A percentile compares a stretch with the other conserved stretches of the same genome.
phyloP scores from a whole-genome alignment of 2,888 invertebrate species.

The Cremastinae sp. region DNA sequence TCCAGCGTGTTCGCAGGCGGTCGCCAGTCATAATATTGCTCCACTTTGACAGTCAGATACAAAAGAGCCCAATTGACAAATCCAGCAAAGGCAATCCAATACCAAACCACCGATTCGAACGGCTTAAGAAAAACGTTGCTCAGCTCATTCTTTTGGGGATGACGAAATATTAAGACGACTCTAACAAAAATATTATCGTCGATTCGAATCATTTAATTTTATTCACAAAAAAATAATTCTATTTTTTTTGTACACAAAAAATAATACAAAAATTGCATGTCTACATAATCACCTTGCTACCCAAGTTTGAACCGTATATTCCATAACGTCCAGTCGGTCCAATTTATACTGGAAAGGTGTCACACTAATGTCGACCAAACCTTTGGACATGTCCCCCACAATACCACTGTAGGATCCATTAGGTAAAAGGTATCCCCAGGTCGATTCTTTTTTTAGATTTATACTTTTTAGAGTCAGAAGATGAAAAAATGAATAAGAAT shows the following conservation, averaged over 20 bases:
- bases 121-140: constrained; percentile 86
- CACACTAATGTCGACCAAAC: constrained; percentile 85
- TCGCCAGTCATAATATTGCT: constrained; percentile 59
- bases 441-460: constrained; percentile 65
- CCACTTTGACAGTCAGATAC: constrained; percentile 65
- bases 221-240: background rate
- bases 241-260: background rate
- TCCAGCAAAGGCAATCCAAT: constrained; percentile 81
- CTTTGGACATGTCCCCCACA: constrained; percentile 72
- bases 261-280: background rate
- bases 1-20: constrained; percentile 56
- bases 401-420: constrained; percentile 73
- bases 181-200: too few relatives aligned
- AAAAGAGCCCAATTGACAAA: constrained; percentile 67
- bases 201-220: background rate
- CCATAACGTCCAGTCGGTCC: constrained; percentile 83
- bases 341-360: constrained; percentile 85
- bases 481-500: background rate
- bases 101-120: constrained; percentile 82
- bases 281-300: constrained; percentile 83
- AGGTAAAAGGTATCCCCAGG: constrained; percentile 72
- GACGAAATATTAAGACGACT: constrained; percentile 81
- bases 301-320: constrained; percentile 85
- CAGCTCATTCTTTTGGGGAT: constrained; percentile 84
- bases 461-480: constrained; percentile 67